phyloP scores from a whole-genome alignment of 2,888 invertebrate genomes.

The Hemaris fuciformis region DNA sequence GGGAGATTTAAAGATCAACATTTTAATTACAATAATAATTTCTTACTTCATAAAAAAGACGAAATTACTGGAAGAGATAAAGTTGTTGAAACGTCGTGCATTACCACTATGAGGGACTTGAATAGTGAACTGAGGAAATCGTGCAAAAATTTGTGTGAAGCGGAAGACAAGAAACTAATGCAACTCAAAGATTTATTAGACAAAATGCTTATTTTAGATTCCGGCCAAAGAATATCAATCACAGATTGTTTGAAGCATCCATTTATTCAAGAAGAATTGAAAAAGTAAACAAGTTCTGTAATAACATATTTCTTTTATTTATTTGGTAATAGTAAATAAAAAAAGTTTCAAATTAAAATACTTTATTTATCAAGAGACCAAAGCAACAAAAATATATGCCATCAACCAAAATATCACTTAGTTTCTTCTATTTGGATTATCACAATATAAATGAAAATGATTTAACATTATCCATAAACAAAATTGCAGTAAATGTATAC shows the following conservation, averaged over 20 bases:
- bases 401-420: slow-evolving; percentile 74
- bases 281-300: slow-evolving; percentile 38
- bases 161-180: slow-evolving; percentile 92
- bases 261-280: slow-evolving; percentile 85
- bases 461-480: slow-evolving; percentile 25
- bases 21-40: slow-evolving; percentile 97
- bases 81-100: slow-evolving; percentile 92
- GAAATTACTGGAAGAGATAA: slow-evolving; percentile 98
- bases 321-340: slow-evolving; percentile 40
- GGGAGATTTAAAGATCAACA: slow-evolving; percentile 98
- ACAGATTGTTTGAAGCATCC: slow-evolving; percentile 95
- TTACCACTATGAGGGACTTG: slow-evolving; percentile 91
- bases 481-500: slow-evolving; percentile 24
- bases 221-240: slow-evolving; percentile 92
- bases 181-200: slow-evolving; percentile 97
- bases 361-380: slow-evolving; percentile 64
- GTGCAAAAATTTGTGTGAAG: slow-evolving; percentile 88
- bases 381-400: slow-evolving; percentile 73
- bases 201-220: slow-evolving; percentile 93
- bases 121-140: slow-evolving; percentile 93
- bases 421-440: slow-evolving; percentile 55
- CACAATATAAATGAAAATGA: slow-evolving; percentile 71
- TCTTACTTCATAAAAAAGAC: slow-evolving; percentile 97
- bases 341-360: slow-evolving; percentile 35
- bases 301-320: slow-evolving; percentile 18